Evolutionary conservation across 1,140 invertebrate genomes (phyloP).

Genomic region (Drosophila pachea): DNA sequence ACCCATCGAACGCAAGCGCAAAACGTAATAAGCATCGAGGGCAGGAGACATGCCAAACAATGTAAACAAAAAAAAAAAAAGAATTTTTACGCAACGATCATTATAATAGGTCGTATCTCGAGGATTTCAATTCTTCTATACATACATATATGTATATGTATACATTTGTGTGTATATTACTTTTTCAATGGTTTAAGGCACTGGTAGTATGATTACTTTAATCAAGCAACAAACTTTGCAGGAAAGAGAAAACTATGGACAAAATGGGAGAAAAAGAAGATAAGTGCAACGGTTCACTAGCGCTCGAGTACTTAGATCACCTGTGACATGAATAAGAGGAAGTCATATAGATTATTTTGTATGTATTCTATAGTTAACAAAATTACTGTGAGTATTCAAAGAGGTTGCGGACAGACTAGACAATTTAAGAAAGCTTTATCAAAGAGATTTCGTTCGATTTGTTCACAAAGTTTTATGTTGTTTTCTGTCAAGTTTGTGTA

Average conservation of each 20-base stretch:
- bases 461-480: slow-evolving; percentile 2
- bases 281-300: background rate
- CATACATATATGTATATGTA: no score
- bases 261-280: background rate
- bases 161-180: slow-evolving; percentile 18
- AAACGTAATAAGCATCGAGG: slow-evolving; percentile 42
- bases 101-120: background rate
- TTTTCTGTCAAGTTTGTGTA: slow-evolving; percentile 5
- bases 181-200: slow-evolving; percentile 55
- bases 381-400: background rate
- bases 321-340: slow-evolving; percentile 2
- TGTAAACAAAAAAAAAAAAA: background rate
- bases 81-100: background rate
- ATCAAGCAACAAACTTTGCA: slow-evolving; percentile 37
- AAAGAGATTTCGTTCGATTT: slow-evolving; percentile 64
- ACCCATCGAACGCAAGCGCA: slow-evolving; percentile 24
- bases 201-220: slow-evolving; percentile 68
- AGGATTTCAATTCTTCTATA: no score
- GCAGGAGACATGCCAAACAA: slow-evolving; percentile 20
- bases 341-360: background rate
- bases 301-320: background rate
- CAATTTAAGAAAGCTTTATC: slow-evolving; percentile 39
- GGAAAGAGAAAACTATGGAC: slow-evolving; percentile 7
- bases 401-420: slow-evolving; percentile 1
- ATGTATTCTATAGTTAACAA: background rate